A percentile compares a stretch with the other conserved stretches of the same genome.
phyloP scores from a whole-genome alignment of 2,888 invertebrate genomes.

The Pterostichus madidus region DNA sequence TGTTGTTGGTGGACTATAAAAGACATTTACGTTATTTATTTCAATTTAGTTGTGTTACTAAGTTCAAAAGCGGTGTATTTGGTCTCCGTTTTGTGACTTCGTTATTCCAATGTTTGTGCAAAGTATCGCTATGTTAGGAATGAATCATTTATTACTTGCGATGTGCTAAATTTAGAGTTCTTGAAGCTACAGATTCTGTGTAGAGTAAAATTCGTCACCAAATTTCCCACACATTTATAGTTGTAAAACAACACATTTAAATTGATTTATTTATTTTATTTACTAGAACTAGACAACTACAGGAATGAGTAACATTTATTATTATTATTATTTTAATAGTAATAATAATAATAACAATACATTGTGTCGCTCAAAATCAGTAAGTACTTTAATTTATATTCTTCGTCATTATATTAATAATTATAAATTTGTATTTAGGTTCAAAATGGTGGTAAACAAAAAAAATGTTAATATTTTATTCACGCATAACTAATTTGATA shows the following conservation, averaged over 20 bases:
- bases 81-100: neutral
- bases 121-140: neutral
- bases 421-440: neutral
- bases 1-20: slow-evolving; percentile 9
- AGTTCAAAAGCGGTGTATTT: slow-evolving; percentile 8
- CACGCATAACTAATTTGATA: too few relatives aligned
- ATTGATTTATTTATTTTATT: neutral
- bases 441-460: too few relatives aligned
- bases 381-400: slow-evolving; percentile 6
- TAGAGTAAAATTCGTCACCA: slow-evolving; percentile 11
- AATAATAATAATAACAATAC: neutral
- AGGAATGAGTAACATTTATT: slow-evolving; percentile 9
- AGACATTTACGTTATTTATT: neutral
- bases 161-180: slow-evolving; percentile 33
- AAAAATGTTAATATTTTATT: too few relatives aligned
- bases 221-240: slow-evolving; percentile 3
- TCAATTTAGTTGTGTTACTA: slow-evolving; percentile 6
- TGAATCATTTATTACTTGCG: slow-evolving; percentile 25
- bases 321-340: neutral
- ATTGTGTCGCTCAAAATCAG: slow-evolving; percentile 16
- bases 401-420: neutral
- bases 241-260: slow-evolving; percentile 5
- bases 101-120: neutral
- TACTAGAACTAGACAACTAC: neutral
- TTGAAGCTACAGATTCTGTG: slow-evolving; percentile 28